Base-by-base conservation (phyloP, 2,888 invertebrate genomes). In the Amphipyra berbera region DNA sequence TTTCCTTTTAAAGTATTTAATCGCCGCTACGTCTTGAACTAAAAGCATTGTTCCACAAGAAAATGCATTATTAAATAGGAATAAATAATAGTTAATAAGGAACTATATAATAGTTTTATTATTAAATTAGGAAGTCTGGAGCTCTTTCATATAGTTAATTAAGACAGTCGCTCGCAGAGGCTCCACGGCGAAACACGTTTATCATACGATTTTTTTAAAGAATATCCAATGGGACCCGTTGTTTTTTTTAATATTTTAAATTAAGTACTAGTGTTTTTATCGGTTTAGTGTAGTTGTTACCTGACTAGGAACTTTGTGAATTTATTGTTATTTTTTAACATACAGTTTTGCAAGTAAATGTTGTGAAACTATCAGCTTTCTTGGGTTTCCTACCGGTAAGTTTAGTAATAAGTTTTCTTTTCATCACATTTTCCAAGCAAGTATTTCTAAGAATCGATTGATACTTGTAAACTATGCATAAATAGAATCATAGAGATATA, bases 161-260 rank as follows among this genome's bases (percentile, higher is more conserved):
- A 69, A 59, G 62, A 42, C 79, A 78, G 78, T 78, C 71, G 60
- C 7, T 49, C 53, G 68, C 30, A 70, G 68, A 71, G 63, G 77
- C 71, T 77, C 54, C 44, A 35, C 52, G 56, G 54, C 37, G 71
- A 44, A 50, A 64, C 74, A 78, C 78, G 78, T 59, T 61, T 27
- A 50, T 38, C 33, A 27, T 38, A 45, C 6, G 38, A 56, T 57
- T 47, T 61, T 50, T 63, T 57, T 14, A 45, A 42, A 44, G 10
- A 33, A 14, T 33, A 27, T 13, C 41, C 21, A 44, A 6, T 53
- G 71, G 53, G 47, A 21, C 44, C 21, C 21, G 14, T 50, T 57
- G 13, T 60, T 61, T 54, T 61, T 66, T 52, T 55, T 67, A 38
- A 0, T 15, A 21, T 21, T 49, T 14, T 10, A 27, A 40, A 21